Evolutionary conservation across 2,113 vertebrate genomes (phyloP).

Genomic region (Suncus etruscus): DNA sequence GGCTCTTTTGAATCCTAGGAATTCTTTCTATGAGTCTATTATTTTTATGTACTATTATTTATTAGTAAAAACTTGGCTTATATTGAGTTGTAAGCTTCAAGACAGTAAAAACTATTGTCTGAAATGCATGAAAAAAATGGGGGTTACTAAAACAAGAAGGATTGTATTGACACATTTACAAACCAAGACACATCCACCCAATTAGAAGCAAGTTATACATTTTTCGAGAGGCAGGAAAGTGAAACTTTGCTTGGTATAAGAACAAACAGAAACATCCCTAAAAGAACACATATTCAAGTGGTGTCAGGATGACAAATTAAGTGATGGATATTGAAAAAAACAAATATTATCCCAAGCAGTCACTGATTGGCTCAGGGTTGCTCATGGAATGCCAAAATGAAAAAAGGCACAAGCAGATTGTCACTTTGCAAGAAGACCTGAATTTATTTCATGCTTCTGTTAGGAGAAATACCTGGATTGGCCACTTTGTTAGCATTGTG

Average conservation of each 20-base stretch:
- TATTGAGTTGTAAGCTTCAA: background rate
- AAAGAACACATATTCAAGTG: background rate
- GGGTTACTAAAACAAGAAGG: background rate
- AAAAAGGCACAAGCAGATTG: background rate
- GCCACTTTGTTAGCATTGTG: background rate
- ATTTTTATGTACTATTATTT: background rate
- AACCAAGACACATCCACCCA: background rate
- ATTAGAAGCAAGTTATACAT: background rate
- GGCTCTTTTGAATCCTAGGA: background rate
- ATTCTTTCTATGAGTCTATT: too few relatives aligned
- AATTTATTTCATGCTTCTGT: constrained; percentile 10
- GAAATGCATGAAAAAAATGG: background rate
- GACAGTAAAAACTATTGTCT: background rate
- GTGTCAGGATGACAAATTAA: background rate
- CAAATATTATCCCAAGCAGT: background rate
- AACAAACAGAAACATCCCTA: background rate
- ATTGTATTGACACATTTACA: background rate
- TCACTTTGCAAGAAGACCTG: constrained; percentile 6
- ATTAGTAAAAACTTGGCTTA: background rate
- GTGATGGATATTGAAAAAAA: background rate
- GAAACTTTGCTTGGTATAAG: background rate
- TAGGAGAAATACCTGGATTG: constrained; percentile 17
- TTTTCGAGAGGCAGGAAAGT: background rate
- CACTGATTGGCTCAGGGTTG: background rate
- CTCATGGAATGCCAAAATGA: background rate